Conservation (phyloP, 2,888 invertebrate species). For the Mesorhabditis spiculigera region DNA sequence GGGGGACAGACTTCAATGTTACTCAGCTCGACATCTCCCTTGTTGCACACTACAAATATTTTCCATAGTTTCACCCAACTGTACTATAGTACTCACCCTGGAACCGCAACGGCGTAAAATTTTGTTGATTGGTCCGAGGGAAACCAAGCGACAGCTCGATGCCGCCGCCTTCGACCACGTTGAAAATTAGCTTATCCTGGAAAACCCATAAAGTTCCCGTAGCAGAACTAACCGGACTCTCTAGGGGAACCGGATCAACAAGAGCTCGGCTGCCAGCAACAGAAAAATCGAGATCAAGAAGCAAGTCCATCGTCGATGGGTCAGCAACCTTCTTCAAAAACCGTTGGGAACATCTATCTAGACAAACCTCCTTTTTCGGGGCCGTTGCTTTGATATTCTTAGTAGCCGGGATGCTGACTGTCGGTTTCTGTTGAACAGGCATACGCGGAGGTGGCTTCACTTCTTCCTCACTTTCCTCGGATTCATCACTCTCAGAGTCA, state of each 20-base stretch:
- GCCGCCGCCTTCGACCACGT: conserved; percentile 33
- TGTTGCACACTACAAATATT: conserved; percentile 17
- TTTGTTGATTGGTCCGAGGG: conserved; percentile 26
- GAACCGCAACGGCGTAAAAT: conserved; percentile 28
- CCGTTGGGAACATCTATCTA: too few relatives aligned
- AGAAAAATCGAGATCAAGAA: conserved; percentile 42
- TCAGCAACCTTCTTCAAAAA: not conserved
- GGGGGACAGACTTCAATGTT: conserved; percentile 19
- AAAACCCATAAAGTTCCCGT: conserved; percentile 1
- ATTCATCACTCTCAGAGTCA: too few relatives aligned
- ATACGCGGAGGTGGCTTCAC: not conserved
- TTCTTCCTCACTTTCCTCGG: conserved; percentile 1
- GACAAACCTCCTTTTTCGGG: not conserved
- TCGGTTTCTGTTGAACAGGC: not conserved
- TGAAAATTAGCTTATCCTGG: conserved; percentile 17
- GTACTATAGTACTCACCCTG: not conserved
- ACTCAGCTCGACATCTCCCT: conserved; percentile 15
- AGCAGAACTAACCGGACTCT: not conserved
- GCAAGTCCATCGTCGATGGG: conserved; percentile 24
- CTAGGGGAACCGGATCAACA: conserved; percentile 15
- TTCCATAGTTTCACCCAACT: not conserved
- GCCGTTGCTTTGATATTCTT: not conserved
- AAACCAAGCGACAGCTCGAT: conserved; percentile 17
- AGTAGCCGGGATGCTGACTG: conserved; percentile 1
- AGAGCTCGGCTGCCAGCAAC: conserved; percentile 31